phyloP scores from a whole-genome alignment of 2,113 vertebrate species.

The Chaetodon auriga region DNA sequence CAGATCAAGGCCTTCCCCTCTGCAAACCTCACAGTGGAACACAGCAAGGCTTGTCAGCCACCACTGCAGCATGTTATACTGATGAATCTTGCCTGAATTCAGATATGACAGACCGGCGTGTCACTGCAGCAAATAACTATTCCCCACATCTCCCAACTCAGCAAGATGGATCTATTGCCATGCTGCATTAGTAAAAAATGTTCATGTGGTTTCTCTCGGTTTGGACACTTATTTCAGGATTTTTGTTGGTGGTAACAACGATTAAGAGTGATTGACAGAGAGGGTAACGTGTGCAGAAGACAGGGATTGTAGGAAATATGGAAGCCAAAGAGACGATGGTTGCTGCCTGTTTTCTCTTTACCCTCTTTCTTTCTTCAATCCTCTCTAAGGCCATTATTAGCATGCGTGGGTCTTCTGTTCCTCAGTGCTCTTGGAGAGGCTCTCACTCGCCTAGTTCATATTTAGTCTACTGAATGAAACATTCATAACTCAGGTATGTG shows the following conservation, averaged over 20 bases:
- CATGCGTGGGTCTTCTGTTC: conserved; percentile 59
- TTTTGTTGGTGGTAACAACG: conserved; percentile 24
- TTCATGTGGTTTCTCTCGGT: conserved; percentile 41
- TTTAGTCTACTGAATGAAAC: conserved; percentile 79
- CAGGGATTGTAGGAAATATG: not conserved
- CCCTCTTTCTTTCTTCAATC: conserved; percentile 14
- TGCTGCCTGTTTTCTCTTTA: conserved; percentile 5
- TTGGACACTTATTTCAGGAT: conserved; percentile 6
- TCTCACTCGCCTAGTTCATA: conserved; percentile 67
- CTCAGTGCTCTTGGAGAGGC: conserved; percentile 53
- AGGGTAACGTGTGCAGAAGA: not conserved
- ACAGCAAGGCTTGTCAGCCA: conserved; percentile 61
- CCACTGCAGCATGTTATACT: conserved; percentile 61
- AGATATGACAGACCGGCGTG: conserved; percentile 55
- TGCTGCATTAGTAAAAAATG: conserved; percentile 48
- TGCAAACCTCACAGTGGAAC: conserved; percentile 38
- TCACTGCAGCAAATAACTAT: conserved; percentile 57
- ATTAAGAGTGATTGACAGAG: conserved; percentile 29
- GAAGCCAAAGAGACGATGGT: conserved; percentile 26
- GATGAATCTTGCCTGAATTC: conserved; percentile 67
- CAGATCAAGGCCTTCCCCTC: conserved; percentile 32
- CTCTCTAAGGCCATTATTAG: conserved; percentile 64
- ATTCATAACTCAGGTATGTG: conserved; percentile 82
- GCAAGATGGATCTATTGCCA: conserved; percentile 69
- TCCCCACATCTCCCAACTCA: conserved; percentile 56